Evolutionary conservation across 2,113 vertebrate species (phyloP).

Genomic region (Daubentonia madagascariensis): DNA sequence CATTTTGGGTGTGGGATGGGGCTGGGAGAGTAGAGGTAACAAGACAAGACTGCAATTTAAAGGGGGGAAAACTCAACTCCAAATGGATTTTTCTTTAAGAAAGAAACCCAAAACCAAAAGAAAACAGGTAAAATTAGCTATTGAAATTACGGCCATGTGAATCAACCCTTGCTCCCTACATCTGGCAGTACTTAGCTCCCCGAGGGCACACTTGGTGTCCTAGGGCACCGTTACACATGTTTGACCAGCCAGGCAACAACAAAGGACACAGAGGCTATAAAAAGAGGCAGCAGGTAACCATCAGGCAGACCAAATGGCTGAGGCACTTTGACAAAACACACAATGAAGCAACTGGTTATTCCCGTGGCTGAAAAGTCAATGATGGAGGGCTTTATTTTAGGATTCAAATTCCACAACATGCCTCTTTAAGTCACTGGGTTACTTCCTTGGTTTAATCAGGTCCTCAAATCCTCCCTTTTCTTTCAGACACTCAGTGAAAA

Average conservation of each 20-base stretch:
- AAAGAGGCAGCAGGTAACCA: slow-evolving; percentile 78
- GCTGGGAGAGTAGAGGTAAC: slow-evolving; percentile 39
- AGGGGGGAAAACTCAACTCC: background rate
- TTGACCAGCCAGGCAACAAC: slow-evolving; percentile 70
- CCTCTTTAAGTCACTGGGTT: slow-evolving; percentile 62
- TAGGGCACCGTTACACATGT: slow-evolving; percentile 74
- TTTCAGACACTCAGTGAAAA: slow-evolving; percentile 50
- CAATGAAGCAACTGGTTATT: slow-evolving; percentile 68
- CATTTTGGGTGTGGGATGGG: background rate
- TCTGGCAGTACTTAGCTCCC: slow-evolving; percentile 79
- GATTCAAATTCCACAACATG: slow-evolving; percentile 45
- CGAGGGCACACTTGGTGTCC: slow-evolving; percentile 59
- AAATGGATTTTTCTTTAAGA: slow-evolving; percentile 69
- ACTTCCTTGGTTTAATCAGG: slow-evolving; percentile 73
- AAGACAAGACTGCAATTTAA: slow-evolving; percentile 60
- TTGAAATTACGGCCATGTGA: slow-evolving; percentile 73
- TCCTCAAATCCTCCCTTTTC: slow-evolving; percentile 64
- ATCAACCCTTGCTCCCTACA: slow-evolving; percentile 74
- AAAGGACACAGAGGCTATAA: slow-evolving; percentile 69
- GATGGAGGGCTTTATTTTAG: slow-evolving; percentile 39
- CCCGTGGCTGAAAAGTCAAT: slow-evolving; percentile 61
- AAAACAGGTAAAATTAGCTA: slow-evolving; percentile 80
- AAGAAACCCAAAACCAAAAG: slow-evolving; percentile 77
- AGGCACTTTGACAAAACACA: slow-evolving; percentile 68
- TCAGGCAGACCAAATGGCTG: slow-evolving; percentile 64